Conservation (phyloP, 2,113 vertebrate genomes). For the Psittacus erithacus region DNA sequence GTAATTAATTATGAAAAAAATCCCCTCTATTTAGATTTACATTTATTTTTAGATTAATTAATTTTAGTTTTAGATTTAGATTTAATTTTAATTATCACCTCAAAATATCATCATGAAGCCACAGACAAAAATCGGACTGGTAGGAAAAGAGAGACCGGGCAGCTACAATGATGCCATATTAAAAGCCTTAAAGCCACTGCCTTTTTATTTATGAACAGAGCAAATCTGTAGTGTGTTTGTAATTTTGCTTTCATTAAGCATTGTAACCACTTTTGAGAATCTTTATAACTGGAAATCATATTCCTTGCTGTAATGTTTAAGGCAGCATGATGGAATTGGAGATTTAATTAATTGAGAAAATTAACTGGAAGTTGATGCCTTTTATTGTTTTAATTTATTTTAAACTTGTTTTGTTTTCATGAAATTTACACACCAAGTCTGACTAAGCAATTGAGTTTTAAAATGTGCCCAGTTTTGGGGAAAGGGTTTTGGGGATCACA, state of each 20-base stretch:
- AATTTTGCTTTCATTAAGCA: background rate
- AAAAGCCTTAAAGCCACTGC: background rate
- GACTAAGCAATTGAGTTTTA: background rate
- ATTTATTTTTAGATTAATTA: too few species aligned
- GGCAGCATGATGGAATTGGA: background rate
- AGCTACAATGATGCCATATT: accelerated
- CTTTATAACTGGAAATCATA: background rate
- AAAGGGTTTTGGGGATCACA: background rate
- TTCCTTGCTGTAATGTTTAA: background rate
- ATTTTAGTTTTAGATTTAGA: too few species aligned
- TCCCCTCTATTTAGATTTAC: accelerated
- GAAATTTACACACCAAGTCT: background rate
- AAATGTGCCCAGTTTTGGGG: background rate
- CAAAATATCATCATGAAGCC: background rate
- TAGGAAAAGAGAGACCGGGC: background rate
- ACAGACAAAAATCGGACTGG: background rate
- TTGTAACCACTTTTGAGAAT: background rate
- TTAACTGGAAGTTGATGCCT: background rate
- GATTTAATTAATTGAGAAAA: background rate
- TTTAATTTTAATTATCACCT: background rate
- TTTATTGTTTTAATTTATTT: background rate
- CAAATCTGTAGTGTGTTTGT: background rate
- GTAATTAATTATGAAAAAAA: background rate
- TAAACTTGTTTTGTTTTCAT: background rate
- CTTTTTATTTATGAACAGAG: background rate